A percentile compares a stretch with the other conserved stretches of the same genome.
Conservation (phyloP, 2,113 vertebrate genomes). For the Sprattus sprattus region DNA sequence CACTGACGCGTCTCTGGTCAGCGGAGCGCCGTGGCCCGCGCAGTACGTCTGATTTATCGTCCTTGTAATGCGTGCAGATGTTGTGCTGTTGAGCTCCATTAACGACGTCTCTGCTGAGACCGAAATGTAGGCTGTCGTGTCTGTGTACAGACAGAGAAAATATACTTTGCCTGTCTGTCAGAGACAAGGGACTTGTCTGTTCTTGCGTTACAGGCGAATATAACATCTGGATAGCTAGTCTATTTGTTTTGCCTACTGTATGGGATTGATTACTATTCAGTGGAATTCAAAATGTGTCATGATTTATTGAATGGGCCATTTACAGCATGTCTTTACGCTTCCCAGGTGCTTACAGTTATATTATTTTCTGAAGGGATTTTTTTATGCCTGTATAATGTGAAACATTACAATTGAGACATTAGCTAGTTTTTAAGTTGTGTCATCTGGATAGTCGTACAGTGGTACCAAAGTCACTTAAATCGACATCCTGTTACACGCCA, state of each 20-base stretch:
- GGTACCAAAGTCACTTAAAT: background rate
- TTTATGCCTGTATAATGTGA: too few relatives aligned
- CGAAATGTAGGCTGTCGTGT: background rate
- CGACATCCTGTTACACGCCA: background rate
- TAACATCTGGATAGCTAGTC: background rate
- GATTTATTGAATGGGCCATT: too few relatives aligned
- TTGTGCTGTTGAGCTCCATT: background rate
- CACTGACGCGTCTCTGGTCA: background rate
- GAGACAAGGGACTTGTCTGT: background rate
- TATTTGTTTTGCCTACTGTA: background rate
- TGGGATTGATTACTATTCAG: background rate
- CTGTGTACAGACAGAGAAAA: background rate
- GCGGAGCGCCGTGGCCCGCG: background rate
- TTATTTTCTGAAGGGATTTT: too few relatives aligned
- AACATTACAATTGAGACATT: too few relatives aligned
- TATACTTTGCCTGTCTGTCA: constrained; percentile 2
- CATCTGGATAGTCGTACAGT: background rate
- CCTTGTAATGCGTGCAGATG: background rate
- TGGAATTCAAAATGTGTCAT: background rate
- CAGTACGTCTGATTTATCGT: background rate
- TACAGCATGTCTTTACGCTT: too few relatives aligned
- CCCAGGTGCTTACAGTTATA: too few relatives aligned
- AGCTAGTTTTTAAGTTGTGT: background rate
- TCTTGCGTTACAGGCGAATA: background rate
- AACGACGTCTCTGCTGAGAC: background rate